These are phyloP conservation scores for Drosophila multiciliata DNA, from an alignment of 2,888 invertebrate genomes.

Conservation along the genomic window DNA sequence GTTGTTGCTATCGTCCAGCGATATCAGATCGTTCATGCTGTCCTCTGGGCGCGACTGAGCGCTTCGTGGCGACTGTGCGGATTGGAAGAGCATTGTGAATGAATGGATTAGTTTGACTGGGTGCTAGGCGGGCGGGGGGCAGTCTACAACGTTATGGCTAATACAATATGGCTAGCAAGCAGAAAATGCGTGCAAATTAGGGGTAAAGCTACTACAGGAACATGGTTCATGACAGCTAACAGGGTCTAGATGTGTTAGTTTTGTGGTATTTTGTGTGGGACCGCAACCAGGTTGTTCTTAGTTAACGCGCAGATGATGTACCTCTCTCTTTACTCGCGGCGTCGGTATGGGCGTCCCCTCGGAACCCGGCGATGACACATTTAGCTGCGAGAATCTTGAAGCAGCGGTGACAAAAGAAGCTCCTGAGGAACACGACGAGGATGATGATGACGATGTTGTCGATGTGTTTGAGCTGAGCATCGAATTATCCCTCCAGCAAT, in stretches of 20 bases:
- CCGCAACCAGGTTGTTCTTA: slow-evolving; percentile 61
- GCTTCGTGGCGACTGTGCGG: slow-evolving; percentile 71
- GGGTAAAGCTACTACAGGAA: slow-evolving; percentile 30
- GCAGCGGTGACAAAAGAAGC: slow-evolving; percentile 81
- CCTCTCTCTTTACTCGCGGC: slow-evolving; percentile 84
- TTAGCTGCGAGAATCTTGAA: slow-evolving; percentile 76
- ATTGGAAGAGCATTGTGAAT: slow-evolving; percentile 13
- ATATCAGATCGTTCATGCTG: slow-evolving; percentile 88
- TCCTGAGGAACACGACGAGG: slow-evolving; percentile 72
- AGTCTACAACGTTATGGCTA: slow-evolving; percentile 30
- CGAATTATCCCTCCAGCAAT: slow-evolving; percentile 79
- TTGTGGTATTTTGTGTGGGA: slow-evolving; percentile 40
- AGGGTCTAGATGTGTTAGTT: slow-evolving; percentile 56
- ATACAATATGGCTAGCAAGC: slow-evolving; percentile 34
- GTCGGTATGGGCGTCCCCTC: slow-evolving; percentile 80
- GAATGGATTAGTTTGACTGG: slow-evolving; percentile 22
- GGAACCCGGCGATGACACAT: slow-evolving; percentile 60
- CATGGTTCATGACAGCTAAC: slow-evolving; percentile 15
- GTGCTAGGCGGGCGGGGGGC: not conserved
- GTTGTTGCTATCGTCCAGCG: slow-evolving; percentile 88
- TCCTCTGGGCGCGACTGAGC: slow-evolving; percentile 75
- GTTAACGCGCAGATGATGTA: slow-evolving; percentile 65
- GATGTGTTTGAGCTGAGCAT: slow-evolving; percentile 72
- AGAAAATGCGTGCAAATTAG: slow-evolving; percentile 36
- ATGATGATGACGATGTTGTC: slow-evolving; percentile 64